Evolutionary conservation across 2,113 vertebrate genomes (phyloP).

Genomic region (Lycaon pictus): DNA sequence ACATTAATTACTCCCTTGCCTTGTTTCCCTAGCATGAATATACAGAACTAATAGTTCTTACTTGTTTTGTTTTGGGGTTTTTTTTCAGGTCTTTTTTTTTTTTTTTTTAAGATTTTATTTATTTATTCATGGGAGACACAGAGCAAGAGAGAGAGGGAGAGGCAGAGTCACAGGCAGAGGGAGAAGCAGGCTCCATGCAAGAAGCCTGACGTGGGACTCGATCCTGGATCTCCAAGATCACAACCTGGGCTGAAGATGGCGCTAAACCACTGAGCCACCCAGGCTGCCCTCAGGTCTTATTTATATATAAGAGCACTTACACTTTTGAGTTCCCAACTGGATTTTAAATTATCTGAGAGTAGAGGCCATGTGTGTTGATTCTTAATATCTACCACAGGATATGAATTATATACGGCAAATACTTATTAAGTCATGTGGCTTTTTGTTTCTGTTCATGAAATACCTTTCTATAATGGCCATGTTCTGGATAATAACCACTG

Average conservation of each 20-base stretch:
- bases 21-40: background rate
- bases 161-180: no score
- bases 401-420: background rate
- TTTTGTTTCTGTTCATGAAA: slow-evolving; percentile 3
- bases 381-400: slow-evolving; percentile 14
- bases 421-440: slow-evolving; percentile 13
- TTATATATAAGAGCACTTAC: background rate
- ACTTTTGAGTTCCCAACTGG: background rate
- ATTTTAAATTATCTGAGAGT: background rate
- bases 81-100: background rate
- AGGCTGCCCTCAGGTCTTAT: background rate
- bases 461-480: background rate
- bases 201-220: no score
- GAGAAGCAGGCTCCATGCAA: no score
- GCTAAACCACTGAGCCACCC: no score
- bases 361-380: background rate
- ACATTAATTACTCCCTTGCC: background rate
- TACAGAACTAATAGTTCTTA: background rate
- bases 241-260: no score
- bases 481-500: background rate
- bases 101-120: no score
- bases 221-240: no score
- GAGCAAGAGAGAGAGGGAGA: no score
- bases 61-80: background rate
- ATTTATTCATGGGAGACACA: no score